Evolutionary conservation across 2,113 vertebrate species (phyloP), one percentile per base, ranked within the genome.

Genomic region (Pagrus major): DNA sequence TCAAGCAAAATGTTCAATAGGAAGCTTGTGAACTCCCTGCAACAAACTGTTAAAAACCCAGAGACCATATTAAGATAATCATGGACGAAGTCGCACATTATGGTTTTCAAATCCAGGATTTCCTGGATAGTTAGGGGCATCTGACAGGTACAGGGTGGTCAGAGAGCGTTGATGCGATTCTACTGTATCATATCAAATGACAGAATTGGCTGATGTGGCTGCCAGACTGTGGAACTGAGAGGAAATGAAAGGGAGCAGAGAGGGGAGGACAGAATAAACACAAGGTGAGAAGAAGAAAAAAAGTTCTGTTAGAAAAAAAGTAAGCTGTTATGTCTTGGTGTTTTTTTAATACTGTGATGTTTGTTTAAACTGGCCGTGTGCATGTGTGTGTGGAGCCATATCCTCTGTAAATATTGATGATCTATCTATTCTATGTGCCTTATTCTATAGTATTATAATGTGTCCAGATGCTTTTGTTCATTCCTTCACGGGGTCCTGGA

Each of bases 271-370:
- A 64, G 41, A 29, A 66, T 71, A 25, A 71, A 58, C 37, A 83
- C 29, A 37, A 65, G 31, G 49, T 23, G 44, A 60, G 37, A 27
- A 25, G 63, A 41, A 6, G 51, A 25, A 35, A 37, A 47, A 42
- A 80, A 39, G 29, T 27, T 49, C 29, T 60, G 29, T 21, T 23
- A 41, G 20, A 27, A 47, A 27, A 18, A 2, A 59, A 35, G 60
- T 46, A 18, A 27, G 49, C 58, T 33, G 54, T 70, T 76, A 9
- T 25, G 67, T 69, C 51, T 63, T 73, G 27, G 60, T 63, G 54
- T 86, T 76, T 75, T 79, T 84, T 84, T 80, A 73, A 93, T 93
- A 93, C 93, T 95, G 93, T 93, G 93, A 95, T 90, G 85, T 91
- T 86, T 88, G 85, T 90, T 86, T 59, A 55, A 90, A 91, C 76